Evolutionary conservation across 1,140 invertebrate species (phyloP).

Genomic region (Andrena cerasifolii): DNA sequence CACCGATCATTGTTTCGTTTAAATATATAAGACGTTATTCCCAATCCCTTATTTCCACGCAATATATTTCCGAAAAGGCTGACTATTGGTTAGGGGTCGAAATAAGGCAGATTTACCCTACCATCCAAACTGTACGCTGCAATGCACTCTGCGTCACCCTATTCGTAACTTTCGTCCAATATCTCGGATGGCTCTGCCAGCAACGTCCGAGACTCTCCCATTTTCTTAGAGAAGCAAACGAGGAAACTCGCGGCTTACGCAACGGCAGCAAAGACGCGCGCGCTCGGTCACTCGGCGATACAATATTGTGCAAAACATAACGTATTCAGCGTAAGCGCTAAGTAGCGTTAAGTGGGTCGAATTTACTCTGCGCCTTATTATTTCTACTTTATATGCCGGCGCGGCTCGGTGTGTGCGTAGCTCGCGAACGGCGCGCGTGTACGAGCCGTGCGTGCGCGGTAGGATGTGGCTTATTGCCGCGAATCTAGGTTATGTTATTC

Average conservation of each 20-base stretch:
- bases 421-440: slow-evolving; percentile 41
- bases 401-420: slow-evolving; percentile 57
- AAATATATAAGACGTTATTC: too few species aligned
- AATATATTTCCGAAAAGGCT: too few species aligned
- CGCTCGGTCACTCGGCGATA: slow-evolving; percentile 64
- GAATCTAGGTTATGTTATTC: slow-evolving; percentile 81
- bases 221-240: background rate
- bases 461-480: slow-evolving; percentile 80
- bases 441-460: slow-evolving; percentile 58
- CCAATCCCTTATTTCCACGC: too few species aligned
- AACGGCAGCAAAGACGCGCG: slow-evolving; percentile 62
- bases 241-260: slow-evolving; percentile 57
- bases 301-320: slow-evolving; percentile 82
- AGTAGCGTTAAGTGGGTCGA: slow-evolving; percentile 82
- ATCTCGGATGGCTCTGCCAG: too few species aligned
- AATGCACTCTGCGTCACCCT: too few species aligned
- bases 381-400: slow-evolving; percentile 81
- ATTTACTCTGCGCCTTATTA: slow-evolving; percentile 81
- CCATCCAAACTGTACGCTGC: too few species aligned
- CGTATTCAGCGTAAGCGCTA: slow-evolving; percentile 81
- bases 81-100: too few species aligned
- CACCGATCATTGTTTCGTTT: too few species aligned
- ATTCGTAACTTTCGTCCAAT: too few species aligned
- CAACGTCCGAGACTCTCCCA: background rate
- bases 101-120: too few species aligned